A percentile compares a stretch with the other conserved stretches of the same genome.
phyloP scores from a whole-genome alignment of 2,113 vertebrate species.

The Platysteira castanea region DNA sequence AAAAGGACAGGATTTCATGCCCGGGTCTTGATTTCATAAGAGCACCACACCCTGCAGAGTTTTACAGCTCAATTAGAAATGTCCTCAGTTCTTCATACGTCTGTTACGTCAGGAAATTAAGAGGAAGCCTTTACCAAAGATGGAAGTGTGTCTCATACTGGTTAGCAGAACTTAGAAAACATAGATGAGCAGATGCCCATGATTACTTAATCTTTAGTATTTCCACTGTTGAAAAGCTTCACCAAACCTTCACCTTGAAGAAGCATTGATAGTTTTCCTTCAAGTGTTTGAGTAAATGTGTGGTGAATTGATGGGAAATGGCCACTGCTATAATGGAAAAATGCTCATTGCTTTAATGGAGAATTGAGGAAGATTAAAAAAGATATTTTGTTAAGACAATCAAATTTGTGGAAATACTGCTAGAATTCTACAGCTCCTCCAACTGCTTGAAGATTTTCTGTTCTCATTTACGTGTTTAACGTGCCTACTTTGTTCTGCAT shows the following conservation, averaged over 20 bases:
- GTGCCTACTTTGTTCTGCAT: not conserved
- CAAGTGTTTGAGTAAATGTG: not conserved
- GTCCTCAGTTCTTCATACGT: not conserved
- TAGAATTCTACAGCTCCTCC: not conserved
- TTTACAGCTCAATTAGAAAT: not conserved
- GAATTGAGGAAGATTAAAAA: not conserved
- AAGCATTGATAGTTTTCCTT: not conserved
- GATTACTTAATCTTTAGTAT: not conserved
- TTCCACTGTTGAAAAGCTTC: not conserved
- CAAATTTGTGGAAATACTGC: not conserved
- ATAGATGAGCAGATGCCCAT: not conserved
- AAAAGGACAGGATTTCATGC: not conserved
- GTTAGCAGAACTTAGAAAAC: not conserved
- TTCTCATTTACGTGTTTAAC: not conserved
- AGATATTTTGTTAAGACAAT: not conserved
- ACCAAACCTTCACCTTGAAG: not conserved
- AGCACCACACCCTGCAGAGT: conserved; percentile 16
- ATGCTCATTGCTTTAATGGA: not conserved
- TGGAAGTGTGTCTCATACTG: not conserved
- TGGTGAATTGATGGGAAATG: not conserved
- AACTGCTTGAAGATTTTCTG: not conserved
- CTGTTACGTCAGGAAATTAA: not conserved
- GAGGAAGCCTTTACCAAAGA: not conserved
- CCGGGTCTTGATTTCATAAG: conserved; percentile 22
- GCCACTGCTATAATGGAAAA: not conserved